Evolutionary conservation across 2,113 vertebrate genomes (phyloP).

Genomic region (Bombycilla garrulus): DNA sequence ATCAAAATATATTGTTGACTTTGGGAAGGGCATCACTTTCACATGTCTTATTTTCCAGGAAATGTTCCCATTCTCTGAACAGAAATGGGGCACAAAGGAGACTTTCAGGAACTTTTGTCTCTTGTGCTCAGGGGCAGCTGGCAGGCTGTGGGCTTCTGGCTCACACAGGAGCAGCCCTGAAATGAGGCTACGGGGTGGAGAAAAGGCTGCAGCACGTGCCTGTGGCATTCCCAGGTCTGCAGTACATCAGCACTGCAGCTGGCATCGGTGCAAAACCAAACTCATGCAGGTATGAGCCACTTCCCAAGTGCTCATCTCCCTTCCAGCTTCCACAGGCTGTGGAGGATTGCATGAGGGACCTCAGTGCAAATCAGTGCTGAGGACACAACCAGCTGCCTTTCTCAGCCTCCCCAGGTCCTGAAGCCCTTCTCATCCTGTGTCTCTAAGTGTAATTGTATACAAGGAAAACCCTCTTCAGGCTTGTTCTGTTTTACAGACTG

Average conservation of each 20-base stretch:
- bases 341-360: neutral
- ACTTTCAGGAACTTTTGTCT: neutral
- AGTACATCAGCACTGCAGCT: rapidly evolving
- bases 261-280: rapidly evolving
- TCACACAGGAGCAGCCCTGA: neutral
- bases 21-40: neutral
- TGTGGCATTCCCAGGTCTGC: rapidly evolving
- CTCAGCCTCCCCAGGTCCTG: neutral
- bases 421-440: neutral
- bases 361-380: neutral
- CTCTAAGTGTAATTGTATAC: slow-evolving; percentile 10
- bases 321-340: neutral
- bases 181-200: neutral
- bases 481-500: slow-evolving; percentile 28
- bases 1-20: neutral
- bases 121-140: neutral
- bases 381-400: neutral
- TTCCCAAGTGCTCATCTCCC: neutral
- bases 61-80: neutral
- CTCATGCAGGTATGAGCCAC: too few relatives aligned
- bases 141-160: neutral
- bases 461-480: slow-evolving; percentile 22
- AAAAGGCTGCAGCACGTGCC: neutral
- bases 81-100: neutral
- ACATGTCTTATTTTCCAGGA: neutral